Conservation (phyloP, 2,113 vertebrate species). For the Varanus salvator region DNA sequence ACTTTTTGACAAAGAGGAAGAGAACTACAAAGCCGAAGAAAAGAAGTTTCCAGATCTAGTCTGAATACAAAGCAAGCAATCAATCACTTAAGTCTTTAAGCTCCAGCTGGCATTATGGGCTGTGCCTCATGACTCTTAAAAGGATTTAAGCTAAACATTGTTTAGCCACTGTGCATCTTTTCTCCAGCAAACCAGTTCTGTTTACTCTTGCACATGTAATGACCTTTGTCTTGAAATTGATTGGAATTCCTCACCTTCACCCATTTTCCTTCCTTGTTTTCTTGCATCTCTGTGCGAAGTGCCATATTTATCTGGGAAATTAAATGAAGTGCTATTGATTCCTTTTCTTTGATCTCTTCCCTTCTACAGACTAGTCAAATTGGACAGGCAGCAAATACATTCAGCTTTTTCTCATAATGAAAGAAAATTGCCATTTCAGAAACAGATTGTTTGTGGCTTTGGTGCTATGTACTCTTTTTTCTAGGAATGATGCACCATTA, state of each 20-base stretch:
- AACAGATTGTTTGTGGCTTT: neutral
- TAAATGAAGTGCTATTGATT: slow-evolving; percentile 8
- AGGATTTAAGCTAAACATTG: slow-evolving; percentile 9
- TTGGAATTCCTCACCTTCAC: neutral
- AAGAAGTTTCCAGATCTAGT: neutral
- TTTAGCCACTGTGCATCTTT: neutral
- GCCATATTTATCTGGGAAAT: slow-evolving; percentile 20
- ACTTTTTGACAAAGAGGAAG: slow-evolving; percentile 1
- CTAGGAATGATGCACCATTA: neutral
- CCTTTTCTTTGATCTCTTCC: neutral
- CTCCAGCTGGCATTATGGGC: neutral
- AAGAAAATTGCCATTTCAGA: slow-evolving; percentile 15
- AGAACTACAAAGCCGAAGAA: neutral
- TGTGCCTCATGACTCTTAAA: neutral
- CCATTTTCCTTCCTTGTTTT: slow-evolving; percentile 3
- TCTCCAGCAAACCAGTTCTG: neutral
- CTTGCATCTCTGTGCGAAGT: neutral
- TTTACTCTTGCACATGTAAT: neutral
- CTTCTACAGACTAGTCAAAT: neutral
- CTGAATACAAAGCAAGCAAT: neutral
- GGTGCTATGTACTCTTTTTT: neutral
- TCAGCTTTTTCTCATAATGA: neutral
- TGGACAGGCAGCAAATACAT: neutral
- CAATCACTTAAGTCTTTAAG: neutral
- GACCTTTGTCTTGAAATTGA: slow-evolving; percentile 1